These are phyloP conservation scores for Spialia ferax DNA, from an alignment of 2,888 invertebrate species.

Conservation along the genomic window DNA sequence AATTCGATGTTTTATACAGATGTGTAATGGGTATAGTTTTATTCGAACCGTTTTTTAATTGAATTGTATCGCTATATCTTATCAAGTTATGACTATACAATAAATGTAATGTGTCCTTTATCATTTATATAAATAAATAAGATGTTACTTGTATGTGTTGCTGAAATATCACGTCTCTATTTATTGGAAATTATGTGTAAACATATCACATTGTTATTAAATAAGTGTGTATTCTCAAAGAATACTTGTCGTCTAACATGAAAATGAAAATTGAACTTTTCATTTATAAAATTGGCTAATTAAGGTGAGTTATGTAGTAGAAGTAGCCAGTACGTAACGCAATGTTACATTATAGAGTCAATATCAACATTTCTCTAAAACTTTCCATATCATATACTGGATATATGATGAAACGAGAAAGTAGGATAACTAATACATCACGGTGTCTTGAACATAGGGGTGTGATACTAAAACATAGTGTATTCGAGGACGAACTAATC, in stretches of 20 bases:
- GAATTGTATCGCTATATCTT: conserved; percentile 10
- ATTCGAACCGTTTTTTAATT: conserved; percentile 2
- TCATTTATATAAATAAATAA: conserved; percentile 7
- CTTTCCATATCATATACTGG: conserved; percentile 77
- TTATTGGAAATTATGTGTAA: conserved; percentile 46
- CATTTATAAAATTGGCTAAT: conserved; percentile 76
- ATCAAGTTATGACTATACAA: conserved; percentile 10
- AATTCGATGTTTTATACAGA: conserved; percentile 18
- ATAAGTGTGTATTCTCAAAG: conserved; percentile 60
- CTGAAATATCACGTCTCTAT: conserved; percentile 47
- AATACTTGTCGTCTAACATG: conserved; percentile 65
- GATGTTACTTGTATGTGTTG: conserved; percentile 26
- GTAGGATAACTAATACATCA: conserved; percentile 54
- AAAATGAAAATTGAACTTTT: conserved; percentile 64
- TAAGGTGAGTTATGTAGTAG: conserved; percentile 67
- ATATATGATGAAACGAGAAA: conserved; percentile 72
- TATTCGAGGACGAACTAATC: conserved; percentile 82
- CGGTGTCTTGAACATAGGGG: conserved; percentile 76
- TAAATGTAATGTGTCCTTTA: conserved; percentile 11
- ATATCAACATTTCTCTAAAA: conserved; percentile 49
- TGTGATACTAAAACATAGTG: conserved; percentile 81
- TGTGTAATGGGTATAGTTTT: conserved; percentile 27
- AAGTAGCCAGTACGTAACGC: conserved; percentile 58
- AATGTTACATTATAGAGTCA: conserved; percentile 65
- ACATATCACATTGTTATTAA: conserved; percentile 58